Evolutionary conservation across 1,140 invertebrate species (phyloP).

Genomic region (Battus philenor): DNA sequence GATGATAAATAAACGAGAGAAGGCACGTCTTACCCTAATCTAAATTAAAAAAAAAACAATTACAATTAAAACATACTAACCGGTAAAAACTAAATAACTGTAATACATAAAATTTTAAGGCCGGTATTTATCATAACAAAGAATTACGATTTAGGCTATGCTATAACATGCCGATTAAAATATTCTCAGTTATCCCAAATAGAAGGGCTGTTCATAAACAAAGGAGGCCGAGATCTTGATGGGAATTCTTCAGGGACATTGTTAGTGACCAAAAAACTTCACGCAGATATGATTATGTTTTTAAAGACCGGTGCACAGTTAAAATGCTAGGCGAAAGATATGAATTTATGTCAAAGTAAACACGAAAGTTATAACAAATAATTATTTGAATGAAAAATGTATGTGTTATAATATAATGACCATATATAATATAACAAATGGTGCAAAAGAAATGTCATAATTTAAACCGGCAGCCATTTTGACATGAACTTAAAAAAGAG

Average conservation of each 20-base stretch:
- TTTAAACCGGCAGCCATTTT: too few species aligned
- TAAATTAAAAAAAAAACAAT: too few species aligned
- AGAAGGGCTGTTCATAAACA: constrained; percentile 32
- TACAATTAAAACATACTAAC: too few species aligned
- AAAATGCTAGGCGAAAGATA: constrained; percentile 7
- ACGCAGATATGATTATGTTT: constrained; percentile 37
- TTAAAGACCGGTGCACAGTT: constrained; percentile 18
- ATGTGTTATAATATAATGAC: too few species aligned
- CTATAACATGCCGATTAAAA: constrained; percentile 40
- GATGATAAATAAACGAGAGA: too few species aligned
- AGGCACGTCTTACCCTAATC: too few species aligned
- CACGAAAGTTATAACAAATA: too few species aligned
- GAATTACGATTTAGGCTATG: constrained; percentile 33
- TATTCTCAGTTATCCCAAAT: constrained; percentile 42
- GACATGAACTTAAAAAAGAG: too few species aligned
- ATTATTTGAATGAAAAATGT: too few species aligned
- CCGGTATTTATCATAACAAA: constrained; percentile 40
- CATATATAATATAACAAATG: too few species aligned
- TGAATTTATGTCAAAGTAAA: too few species aligned
- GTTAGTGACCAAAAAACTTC: constrained; percentile 25
- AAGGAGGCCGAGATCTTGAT: constrained; percentile 29
- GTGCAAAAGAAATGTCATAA: too few species aligned
- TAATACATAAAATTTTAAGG: constrained; percentile 8
- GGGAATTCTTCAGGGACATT: constrained; percentile 29
- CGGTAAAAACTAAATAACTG: constrained; percentile 9